Conservation (phyloP, 2,888 invertebrate species). For the Trimorus sp. region DNA sequence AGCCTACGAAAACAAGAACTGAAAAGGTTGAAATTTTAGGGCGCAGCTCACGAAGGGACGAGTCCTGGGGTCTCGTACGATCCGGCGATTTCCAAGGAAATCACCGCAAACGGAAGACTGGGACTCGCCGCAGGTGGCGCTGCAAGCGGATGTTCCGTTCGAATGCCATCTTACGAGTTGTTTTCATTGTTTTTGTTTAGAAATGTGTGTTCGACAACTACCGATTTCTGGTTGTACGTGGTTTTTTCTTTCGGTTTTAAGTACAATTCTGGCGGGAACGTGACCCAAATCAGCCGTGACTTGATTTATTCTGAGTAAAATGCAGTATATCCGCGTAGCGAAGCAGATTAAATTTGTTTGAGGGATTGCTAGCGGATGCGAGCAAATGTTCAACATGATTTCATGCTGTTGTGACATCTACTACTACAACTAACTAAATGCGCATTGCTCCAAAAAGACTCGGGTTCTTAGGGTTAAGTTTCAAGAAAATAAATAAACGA, state of each 20-base stretch:
- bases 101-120: too few species aligned
- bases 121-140: too few species aligned
- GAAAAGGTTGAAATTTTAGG: too few species aligned
- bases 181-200: slow-evolving; percentile 27
- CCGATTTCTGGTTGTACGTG: slow-evolving; percentile 10
- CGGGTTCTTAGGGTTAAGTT: neutral
- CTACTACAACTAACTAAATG: slow-evolving; percentile 37
- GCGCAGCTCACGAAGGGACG: too few species aligned
- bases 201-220: neutral
- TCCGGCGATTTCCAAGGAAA: too few species aligned
- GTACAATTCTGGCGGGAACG: slow-evolving; percentile 20
- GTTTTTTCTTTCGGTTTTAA: slow-evolving; percentile 22
- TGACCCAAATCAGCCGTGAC: slow-evolving; percentile 30
- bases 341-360: slow-evolving; percentile 49
- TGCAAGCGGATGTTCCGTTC: neutral
- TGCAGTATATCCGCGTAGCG: slow-evolving; percentile 35
- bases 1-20: too few species aligned
- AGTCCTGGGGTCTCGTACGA: too few species aligned
- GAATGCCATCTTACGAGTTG: slow-evolving; percentile 44
- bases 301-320: slow-evolving; percentile 30
- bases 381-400: slow-evolving; percentile 49
- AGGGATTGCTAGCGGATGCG: slow-evolving; percentile 49
- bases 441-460: slow-evolving; percentile 41
- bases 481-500: neutral
- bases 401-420: slow-evolving; percentile 52